These are phyloP conservation scores for Rhagologus leucostigma DNA, from an alignment of 2,113 vertebrate genomes.

Conservation along the genomic window DNA sequence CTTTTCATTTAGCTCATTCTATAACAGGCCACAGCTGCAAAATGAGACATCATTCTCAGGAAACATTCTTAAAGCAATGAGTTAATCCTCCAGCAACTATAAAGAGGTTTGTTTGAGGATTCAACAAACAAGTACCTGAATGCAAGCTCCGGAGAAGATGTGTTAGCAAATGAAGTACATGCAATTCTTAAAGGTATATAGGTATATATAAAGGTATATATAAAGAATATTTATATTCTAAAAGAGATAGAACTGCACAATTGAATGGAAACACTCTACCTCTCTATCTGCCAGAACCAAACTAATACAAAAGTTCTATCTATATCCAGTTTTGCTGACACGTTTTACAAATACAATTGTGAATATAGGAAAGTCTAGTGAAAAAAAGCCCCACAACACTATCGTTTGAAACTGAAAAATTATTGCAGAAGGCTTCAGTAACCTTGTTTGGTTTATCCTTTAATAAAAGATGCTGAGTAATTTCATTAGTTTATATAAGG, in stretches of 20 bases:
- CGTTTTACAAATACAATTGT: background rate
- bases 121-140: background rate
- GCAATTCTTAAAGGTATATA: background rate
- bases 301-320: background rate
- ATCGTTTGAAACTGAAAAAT: background rate
- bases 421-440: background rate
- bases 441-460: background rate
- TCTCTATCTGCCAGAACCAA: background rate
- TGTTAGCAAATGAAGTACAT: background rate
- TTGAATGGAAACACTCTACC: background rate
- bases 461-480: background rate
- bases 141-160: background rate
- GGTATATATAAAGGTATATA: background rate
- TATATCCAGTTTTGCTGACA: background rate
- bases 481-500: background rate
- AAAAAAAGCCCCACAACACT: background rate
- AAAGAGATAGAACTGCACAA: background rate
- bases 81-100: background rate
- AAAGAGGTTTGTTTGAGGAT: background rate
- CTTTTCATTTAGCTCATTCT: background rate
- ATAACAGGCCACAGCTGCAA: background rate
- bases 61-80: background rate
- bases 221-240: background rate
- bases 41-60: background rate
- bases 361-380: background rate